These are phyloP conservation scores for Caenorhabditis zanzibari DNA, from an alignment of 2,888 invertebrate species.

Conservation along the genomic window DNA sequence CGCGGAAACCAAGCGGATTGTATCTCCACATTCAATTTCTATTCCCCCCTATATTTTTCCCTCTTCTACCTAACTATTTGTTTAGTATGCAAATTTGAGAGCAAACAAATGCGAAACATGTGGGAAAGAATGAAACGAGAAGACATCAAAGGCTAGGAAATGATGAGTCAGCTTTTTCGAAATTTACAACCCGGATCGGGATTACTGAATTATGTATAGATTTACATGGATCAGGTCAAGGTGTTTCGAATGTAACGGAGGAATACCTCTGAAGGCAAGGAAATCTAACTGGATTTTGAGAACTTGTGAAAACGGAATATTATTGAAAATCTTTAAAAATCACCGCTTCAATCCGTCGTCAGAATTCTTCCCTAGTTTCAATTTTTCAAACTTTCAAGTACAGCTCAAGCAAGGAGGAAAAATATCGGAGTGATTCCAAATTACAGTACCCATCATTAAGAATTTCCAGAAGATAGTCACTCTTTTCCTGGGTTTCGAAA, in stretches of 20 bases:
- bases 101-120: slow-evolving; percentile 53
- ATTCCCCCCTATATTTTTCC: slow-evolving; percentile 12
- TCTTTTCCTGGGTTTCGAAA: no score
- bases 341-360: no score
- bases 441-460: no score
- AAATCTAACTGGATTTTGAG: no score
- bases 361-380: no score
- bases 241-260: no score
- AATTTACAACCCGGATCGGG: not conserved
- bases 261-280: not conserved
- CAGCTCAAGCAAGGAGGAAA: no score
- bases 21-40: slow-evolving; percentile 25
- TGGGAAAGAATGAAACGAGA: slow-evolving; percentile 23
- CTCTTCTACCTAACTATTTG: slow-evolving; percentile 41
- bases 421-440: no score
- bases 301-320: no score
- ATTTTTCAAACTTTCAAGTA: no score
- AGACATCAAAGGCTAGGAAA: not conserved
- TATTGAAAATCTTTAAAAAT: no score
- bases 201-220: not conserved
- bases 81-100: slow-evolving; percentile 62
- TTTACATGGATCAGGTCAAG: not conserved
- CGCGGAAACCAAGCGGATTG: slow-evolving; percentile 42
- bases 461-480: no score
- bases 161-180: slow-evolving; percentile 5